Percentiles rank a stretch among this genome's conserved stretches.
Evolutionary conservation across 2,113 vertebrate genomes (phyloP).

Genomic region (Oryzias javanicus): DNA sequence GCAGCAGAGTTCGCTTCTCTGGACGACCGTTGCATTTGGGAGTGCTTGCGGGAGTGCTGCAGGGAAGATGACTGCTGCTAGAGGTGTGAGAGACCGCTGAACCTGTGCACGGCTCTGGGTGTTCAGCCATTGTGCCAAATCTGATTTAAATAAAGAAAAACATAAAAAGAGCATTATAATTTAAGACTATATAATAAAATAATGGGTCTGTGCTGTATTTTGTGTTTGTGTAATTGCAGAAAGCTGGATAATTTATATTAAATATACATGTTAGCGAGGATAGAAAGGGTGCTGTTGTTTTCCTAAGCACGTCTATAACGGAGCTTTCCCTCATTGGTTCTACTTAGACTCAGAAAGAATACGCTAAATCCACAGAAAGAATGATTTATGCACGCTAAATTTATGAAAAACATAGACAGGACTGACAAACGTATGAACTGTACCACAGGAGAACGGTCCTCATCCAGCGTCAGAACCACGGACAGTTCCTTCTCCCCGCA

Average conservation of each 20-base stretch:
- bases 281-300: neutral
- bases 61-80: conserved; percentile 17
- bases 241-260: neutral
- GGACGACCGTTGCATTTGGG: conserved; percentile 75
- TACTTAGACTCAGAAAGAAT: neutral
- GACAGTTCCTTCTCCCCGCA: conserved; percentile 52
- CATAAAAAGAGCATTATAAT: neutral
- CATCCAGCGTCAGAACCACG: conserved; percentile 64
- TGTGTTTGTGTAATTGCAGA: too few relatives aligned
- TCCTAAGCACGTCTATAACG: conserved; percentile 1
- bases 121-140: conserved; percentile 44
- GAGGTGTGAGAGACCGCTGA: neutral
- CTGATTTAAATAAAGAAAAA: conserved; percentile 1
- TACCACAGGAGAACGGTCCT: conserved; percentile 15
- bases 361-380: neutral
- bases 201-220: too few relatives aligned
- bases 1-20: conserved; percentile 77
- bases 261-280: neutral
- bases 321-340: neutral
- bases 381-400: neutral
- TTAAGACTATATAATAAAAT: too few relatives aligned
- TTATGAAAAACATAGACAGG: neutral
- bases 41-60: conserved; percentile 24
- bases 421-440: neutral
- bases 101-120: conserved; percentile 21